These are phyloP conservation scores for Apaloderma vittatum DNA, from an alignment of 2,113 vertebrate genomes.

Conservation along the genomic window DNA sequence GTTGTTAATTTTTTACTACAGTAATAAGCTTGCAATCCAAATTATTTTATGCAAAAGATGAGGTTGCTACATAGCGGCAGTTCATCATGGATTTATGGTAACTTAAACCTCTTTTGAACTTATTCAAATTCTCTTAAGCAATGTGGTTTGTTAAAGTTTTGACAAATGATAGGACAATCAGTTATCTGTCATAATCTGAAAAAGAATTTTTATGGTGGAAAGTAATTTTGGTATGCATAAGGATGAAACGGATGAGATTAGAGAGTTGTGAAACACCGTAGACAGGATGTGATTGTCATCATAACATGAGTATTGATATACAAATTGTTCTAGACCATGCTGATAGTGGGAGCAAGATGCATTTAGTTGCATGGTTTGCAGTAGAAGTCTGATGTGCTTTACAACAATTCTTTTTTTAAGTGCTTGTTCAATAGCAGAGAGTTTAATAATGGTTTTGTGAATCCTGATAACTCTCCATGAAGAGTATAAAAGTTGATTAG, in stretches of 20 bases:
- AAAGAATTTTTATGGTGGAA: neutral
- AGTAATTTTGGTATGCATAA: neutral
- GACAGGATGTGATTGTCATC: neutral
- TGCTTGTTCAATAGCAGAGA: neutral
- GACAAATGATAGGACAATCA: neutral
- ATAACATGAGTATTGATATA: neutral
- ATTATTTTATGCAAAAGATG: neutral
- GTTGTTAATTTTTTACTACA: neutral
- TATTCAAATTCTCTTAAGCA: neutral
- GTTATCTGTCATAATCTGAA: neutral
- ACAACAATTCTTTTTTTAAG: neutral
- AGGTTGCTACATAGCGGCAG: accelerated
- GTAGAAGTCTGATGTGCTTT: neutral
- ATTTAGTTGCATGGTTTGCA: neutral
- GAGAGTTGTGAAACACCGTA: neutral
- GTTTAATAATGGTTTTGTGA: neutral
- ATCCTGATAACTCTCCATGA: neutral
- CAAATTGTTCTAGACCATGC: neutral
- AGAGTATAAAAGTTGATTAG: neutral
- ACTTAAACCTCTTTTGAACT: neutral
- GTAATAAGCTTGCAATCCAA: neutral
- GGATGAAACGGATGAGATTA: neutral
- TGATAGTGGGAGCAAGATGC: neutral
- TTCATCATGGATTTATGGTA: neutral
- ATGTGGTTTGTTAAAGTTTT: neutral